Conservation (phyloP, 2,113 vertebrate genomes). For the Piaya cayana region DNA sequence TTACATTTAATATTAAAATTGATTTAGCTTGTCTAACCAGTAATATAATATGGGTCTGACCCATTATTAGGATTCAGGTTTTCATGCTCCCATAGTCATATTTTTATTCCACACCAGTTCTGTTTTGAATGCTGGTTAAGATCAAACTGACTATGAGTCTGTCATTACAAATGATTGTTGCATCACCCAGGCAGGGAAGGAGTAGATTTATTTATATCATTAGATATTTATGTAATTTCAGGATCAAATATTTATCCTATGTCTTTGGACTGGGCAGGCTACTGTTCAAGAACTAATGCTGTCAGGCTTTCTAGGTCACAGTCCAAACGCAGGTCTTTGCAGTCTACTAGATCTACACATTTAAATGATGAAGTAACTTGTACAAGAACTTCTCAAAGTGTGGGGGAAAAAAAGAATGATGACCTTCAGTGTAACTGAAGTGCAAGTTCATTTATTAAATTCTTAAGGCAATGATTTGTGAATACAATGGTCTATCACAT, state of each 20-base stretch:
- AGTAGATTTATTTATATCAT: not conserved
- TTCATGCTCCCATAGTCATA: not conserved
- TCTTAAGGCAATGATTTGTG: not conserved
- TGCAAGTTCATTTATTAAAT: not conserved
- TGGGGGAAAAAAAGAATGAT: not conserved
- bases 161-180: not conserved
- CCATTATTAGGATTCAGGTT: not conserved
- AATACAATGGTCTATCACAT: not conserved
- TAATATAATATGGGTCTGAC: not conserved
- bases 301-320: not conserved
- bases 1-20: slow-evolving; percentile 9
- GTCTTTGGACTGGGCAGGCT: not conserved
- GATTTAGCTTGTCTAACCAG: not conserved
- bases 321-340: not conserved
- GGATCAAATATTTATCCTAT: not conserved
- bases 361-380: not conserved
- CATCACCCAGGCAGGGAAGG: not conserved
- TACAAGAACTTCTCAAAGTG: not conserved
- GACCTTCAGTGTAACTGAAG: not conserved
- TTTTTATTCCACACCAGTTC: not conserved
- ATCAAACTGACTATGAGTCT: not conserved
- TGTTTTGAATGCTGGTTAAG: not conserved
- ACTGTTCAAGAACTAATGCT: not conserved
- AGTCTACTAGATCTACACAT: not conserved
- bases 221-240: not conserved